Evolutionary conservation across 2,888 invertebrate species (phyloP).

Genomic region (Tiliacea citrago): DNA sequence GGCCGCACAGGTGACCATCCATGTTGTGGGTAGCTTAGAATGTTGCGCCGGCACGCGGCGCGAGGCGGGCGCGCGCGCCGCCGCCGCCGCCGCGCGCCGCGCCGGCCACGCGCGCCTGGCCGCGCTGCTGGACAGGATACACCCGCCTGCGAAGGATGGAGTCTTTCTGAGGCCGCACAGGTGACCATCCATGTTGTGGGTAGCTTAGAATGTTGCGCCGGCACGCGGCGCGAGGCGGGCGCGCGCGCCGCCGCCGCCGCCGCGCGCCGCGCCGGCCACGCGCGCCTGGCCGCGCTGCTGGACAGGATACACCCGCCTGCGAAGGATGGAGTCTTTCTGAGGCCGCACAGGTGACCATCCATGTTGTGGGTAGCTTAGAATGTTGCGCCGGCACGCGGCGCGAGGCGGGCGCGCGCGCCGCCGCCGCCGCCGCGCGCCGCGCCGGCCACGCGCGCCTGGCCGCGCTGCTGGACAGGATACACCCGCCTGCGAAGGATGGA

Average conservation of each 20-base stretch:
- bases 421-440: conserved; percentile 80
- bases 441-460: conserved; percentile 92
- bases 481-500: conserved; percentile 91
- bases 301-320: conserved; percentile 93
- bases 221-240: conserved; percentile 81
- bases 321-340: conserved; percentile 93
- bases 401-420: conserved; percentile 83
- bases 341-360: conserved; percentile 89
- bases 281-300: conserved; percentile 93
- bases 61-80: conserved; percentile 83
- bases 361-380: not conserved
- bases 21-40: not conserved
- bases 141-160: conserved; percentile 91
- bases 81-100: conserved; percentile 80
- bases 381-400: conserved; percentile 68
- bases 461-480: conserved; percentile 94
- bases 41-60: conserved; percentile 68
- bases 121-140: conserved; percentile 94
- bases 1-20: conserved; percentile 89
- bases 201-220: not conserved
- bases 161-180: conserved; percentile 93
- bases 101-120: conserved; percentile 92
- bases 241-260: conserved; percentile 81
- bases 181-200: not conserved
- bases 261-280: conserved; percentile 90